These are phyloP conservation scores for Chloromyia formosa DNA, from an alignment of 2,888 invertebrate genomes.

Conservation along the genomic window DNA sequence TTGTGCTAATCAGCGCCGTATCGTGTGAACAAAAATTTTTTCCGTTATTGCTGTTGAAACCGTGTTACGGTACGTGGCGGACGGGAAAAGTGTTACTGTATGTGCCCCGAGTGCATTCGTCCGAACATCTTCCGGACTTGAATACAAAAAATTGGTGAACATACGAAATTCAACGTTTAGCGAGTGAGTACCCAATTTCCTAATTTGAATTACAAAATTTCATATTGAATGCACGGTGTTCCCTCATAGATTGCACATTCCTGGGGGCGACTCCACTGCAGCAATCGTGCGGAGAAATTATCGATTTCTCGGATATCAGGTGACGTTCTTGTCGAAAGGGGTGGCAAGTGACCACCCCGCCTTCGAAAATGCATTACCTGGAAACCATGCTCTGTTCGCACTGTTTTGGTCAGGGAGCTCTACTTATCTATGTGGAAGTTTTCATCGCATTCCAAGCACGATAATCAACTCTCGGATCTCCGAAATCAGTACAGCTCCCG, in stretches of 20 bases:
- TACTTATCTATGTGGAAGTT: too few species aligned
- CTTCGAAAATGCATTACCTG: conserved; percentile 20
- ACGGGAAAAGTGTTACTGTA: neutral
- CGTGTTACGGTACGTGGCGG: conserved; percentile 11
- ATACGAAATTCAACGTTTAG: neutral
- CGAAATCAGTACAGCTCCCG: too few species aligned
- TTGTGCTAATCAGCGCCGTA: conserved; percentile 4
- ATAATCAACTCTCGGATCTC: too few species aligned
- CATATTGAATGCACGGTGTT: neutral
- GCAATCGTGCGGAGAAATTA: conserved; percentile 8
- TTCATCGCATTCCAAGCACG: too few species aligned
- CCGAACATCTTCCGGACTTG: conserved; percentile 9
- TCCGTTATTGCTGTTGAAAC: conserved; percentile 19
- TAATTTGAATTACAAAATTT: too few species aligned
- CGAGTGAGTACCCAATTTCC: conserved; percentile 7
- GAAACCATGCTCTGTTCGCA: too few species aligned
- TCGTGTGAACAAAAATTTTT: too few species aligned
- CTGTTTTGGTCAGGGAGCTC: too few species aligned
- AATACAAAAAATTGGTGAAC: neutral
- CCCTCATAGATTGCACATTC: neutral
- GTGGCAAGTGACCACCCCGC: neutral
- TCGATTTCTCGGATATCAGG: conserved; percentile 31
- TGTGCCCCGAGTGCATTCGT: neutral
- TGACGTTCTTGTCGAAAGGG: conserved; percentile 12
- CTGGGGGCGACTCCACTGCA: neutral